Evolutionary conservation across 2,888 invertebrate genomes (phyloP).

Genomic region (Busseola fusca): DNA sequence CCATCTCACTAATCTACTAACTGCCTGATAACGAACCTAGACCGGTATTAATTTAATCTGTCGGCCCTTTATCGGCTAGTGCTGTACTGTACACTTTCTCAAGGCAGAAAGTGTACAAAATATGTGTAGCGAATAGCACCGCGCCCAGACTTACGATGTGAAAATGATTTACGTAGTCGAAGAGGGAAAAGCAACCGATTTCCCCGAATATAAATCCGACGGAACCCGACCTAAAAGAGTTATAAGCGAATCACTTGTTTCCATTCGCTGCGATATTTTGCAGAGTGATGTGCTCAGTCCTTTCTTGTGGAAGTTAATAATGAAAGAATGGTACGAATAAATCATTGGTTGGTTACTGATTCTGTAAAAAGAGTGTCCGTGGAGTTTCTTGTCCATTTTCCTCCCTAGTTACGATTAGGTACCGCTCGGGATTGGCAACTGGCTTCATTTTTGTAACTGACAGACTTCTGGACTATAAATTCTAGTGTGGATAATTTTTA

Average conservation of each 20-base stretch:
- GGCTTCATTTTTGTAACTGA: background rate
- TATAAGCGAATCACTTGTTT: constrained; percentile 79
- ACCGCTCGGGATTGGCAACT: background rate
- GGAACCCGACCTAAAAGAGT: constrained; percentile 75
- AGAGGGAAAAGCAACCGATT: constrained; percentile 77
- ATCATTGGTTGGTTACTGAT: constrained; percentile 20
- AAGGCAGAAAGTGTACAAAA: constrained; percentile 68
- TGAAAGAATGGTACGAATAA: constrained; percentile 30
- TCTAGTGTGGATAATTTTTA: no score
- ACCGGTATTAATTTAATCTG: constrained; percentile 61
- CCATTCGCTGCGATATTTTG: constrained; percentile 67
- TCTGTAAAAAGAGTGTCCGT: background rate
- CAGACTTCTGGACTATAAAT: background rate
- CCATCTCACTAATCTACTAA: background rate
- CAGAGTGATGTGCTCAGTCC: constrained; percentile 42
- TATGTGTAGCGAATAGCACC: constrained; percentile 63
- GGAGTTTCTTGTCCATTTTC: background rate
- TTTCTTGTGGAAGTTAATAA: constrained; percentile 47
- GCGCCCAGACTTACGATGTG: constrained; percentile 67
- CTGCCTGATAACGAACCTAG: constrained; percentile 49
- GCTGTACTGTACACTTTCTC: constrained; percentile 65
- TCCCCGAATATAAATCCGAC: constrained; percentile 76
- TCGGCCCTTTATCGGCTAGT: constrained; percentile 57
- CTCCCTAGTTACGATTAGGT: background rate
- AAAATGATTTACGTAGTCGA: constrained; percentile 84